phyloP scores from a whole-genome alignment of 2,113 vertebrate genomes.

The Desmodus rotundus region DNA sequence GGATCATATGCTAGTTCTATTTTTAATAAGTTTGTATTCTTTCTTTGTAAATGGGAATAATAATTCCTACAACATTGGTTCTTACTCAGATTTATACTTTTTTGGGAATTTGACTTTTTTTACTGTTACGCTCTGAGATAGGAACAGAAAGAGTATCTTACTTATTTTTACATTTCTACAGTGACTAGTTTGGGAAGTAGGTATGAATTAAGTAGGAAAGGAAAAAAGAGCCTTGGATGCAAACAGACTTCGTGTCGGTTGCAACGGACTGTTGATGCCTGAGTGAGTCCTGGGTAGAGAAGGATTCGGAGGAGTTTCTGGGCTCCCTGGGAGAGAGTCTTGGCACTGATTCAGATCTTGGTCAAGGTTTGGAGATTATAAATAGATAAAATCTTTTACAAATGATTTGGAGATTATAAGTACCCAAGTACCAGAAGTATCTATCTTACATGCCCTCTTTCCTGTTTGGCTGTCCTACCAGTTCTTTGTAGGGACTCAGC shows the following conservation, averaged over 20 bases:
- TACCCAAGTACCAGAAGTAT: background rate
- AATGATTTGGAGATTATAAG: background rate
- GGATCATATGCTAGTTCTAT: background rate
- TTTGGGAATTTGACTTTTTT: background rate
- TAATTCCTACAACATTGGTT: background rate
- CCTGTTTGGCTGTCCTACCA: background rate
- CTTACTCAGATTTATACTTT: background rate
- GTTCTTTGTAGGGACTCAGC: background rate
- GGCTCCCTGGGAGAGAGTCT: background rate
- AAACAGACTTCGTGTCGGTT: background rate
- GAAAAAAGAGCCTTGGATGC: background rate
- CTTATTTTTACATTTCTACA: background rate
- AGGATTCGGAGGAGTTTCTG: background rate
- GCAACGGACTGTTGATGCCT: background rate
- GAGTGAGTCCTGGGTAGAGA: background rate
- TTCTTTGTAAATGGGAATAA: conserved; percentile 7
- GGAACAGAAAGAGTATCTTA: background rate
- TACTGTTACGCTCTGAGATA: background rate
- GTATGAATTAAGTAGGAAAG: background rate
- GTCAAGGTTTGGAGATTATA: background rate
- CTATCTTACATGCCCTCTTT: background rate
- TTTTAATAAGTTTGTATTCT: background rate
- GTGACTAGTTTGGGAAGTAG: background rate
- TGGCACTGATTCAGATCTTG: background rate
- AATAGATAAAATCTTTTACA: background rate